phyloP scores from a whole-genome alignment of 2,113 vertebrate genomes.

The Tautogolabrus adspersus region DNA sequence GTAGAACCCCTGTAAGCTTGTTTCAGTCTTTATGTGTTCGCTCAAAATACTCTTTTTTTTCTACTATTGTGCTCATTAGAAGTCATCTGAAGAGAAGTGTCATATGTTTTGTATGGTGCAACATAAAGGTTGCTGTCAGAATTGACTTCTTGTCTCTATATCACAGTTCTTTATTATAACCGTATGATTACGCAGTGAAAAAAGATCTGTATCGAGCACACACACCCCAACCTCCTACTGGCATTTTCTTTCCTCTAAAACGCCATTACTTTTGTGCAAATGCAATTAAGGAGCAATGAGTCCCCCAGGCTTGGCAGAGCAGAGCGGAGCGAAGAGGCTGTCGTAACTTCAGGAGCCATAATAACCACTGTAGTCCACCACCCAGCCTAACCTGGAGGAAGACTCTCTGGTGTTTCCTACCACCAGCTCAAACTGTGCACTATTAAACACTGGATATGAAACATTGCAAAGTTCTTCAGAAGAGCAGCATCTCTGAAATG shows the following conservation, averaged over 20 bases:
- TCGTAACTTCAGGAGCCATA: conserved; percentile 69
- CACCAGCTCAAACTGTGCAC: conserved; percentile 51
- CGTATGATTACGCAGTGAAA: conserved; percentile 37
- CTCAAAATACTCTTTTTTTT: background rate
- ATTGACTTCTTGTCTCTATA: conserved; percentile 20
- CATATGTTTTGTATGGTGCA: background rate
- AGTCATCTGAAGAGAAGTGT: conserved; percentile 2
- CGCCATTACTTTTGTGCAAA: conserved; percentile 80
- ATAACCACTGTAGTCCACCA: conserved; percentile 62
- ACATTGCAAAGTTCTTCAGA: conserved; percentile 31
- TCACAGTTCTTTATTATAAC: conserved; percentile 7
- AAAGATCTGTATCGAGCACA: conserved; percentile 41
- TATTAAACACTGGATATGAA: background rate
- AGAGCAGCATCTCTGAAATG: conserved; percentile 32
- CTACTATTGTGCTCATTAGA: background rate
- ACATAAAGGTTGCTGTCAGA: conserved; percentile 2
- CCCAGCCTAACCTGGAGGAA: conserved; percentile 40
- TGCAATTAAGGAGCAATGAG: conserved; percentile 79
- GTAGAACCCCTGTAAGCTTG: background rate
- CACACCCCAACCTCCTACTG: conserved; percentile 26
- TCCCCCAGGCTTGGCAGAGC: conserved; percentile 71
- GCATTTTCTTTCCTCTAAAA: conserved; percentile 57
- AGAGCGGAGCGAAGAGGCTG: conserved; percentile 52
- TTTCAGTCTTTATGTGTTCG: background rate
- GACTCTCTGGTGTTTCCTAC: conserved; percentile 39